These are phyloP conservation scores for Hedychridium roseum DNA, from an alignment of 2,888 invertebrate species.

Conservation along the genomic window DNA sequence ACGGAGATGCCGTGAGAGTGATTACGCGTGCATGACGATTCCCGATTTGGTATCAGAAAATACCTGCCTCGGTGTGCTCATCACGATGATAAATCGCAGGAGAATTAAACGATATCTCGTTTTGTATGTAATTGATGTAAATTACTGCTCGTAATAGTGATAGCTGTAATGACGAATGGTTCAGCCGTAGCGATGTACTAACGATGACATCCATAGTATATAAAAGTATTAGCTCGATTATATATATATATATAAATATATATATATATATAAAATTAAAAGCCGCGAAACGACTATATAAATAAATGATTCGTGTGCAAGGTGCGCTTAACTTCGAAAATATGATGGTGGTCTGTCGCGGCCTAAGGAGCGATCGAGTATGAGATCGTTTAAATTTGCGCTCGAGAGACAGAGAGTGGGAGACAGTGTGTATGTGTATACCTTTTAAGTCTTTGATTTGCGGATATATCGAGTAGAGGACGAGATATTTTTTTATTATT, in stretches of 20 bases:
- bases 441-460: conserved; percentile 12
- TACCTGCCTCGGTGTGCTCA: conserved; percentile 34
- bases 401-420: conserved; percentile 1
- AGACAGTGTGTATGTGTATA: conserved; percentile 19
- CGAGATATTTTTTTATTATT: conserved; percentile 18
- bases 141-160: conserved; percentile 54
- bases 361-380: conserved; percentile 25
- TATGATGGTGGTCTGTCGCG: conserved; percentile 12
- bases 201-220: conserved; percentile 43
- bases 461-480: conserved; percentile 8
- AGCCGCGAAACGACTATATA: conserved; percentile 11
- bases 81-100: conserved; percentile 24
- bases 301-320: conserved; percentile 28
- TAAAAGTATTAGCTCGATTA: conserved; percentile 45
- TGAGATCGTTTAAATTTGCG: conserved; percentile 25
- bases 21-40: too few relatives aligned
- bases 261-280: conserved; percentile 9
- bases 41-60: too few relatives aligned
- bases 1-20: too few relatives aligned
- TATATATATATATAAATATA: conserved; percentile 37
- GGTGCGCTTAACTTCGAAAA: conserved; percentile 30
- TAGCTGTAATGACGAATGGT: conserved; percentile 32
- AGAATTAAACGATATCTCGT: conserved; percentile 41
- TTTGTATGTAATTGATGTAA: conserved; percentile 59
- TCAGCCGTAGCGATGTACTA: conserved; percentile 43